Base-by-base conservation (phyloP, 1,140 invertebrate genomes). In the Babylonia areolata region DNA sequence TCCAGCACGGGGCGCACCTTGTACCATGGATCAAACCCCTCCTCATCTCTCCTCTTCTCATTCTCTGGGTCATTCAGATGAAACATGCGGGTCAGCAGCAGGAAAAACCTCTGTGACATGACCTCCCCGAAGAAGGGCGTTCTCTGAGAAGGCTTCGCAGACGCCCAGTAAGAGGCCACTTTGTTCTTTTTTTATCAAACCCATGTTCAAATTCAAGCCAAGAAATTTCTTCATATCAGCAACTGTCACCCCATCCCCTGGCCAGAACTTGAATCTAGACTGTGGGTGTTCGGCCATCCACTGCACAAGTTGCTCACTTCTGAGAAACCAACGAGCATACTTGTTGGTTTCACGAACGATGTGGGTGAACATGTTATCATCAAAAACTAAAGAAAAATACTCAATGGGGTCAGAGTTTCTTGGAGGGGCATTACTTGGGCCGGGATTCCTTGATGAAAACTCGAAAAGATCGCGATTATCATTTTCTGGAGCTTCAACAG, bases 21-120 rank as follows among this genome's bases (percentile, higher is more conserved):
- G 75, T 31, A n/a, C 85, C 77, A 84, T 23, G 87, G 87, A 54
- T 88, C 87, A 87, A 77, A 88, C 11, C 82, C 82, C 37, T 20
- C 46, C 40, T 88, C 23, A n/a, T 85, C 87, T 40, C 85, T 33
- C 33, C 3, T 0, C 6, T n/a, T 12, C 17, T 51, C 28, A 9
- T 42, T 84, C 37, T 84, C 58, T 5, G n/a, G n/a, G 15, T 54
- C 31, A 69, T 69, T 64, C 6, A 79, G 5, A 51, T 87, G 86
- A n/a, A 87, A 33, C 86, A 87, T 87, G 12, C 85, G 15, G 23
- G n/a, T 28, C 11, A 86, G 73, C 40, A 86, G 77, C 0, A 46
- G n/a, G 81, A 82, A 86, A n/a, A 81, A n/a, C 20, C 46, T 82
- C 23, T 46, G 39, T 20, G 23, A 28, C 85, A 85, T 85, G 0